These are phyloP conservation scores for Pitangus sulphuratus DNA, from an alignment of 2,797 vertebrate species.

Conservation along the genomic window DNA sequence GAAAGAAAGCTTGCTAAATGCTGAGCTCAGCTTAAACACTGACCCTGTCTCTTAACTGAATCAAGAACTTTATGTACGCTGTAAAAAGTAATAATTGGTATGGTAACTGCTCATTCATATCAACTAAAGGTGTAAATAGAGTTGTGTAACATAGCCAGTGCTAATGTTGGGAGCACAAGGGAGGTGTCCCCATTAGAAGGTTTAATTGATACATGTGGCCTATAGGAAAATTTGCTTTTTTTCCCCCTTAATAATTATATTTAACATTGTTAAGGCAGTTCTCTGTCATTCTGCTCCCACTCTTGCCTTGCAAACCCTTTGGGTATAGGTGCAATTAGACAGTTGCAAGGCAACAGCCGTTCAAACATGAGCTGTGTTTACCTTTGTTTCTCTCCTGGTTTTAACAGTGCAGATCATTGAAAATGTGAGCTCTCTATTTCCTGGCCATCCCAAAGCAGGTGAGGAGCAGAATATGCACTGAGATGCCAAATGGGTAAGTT, in stretches of 20 bases:
- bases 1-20: conserved; percentile 62
- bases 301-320: conserved; percentile 55
- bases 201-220: conserved; percentile 60
- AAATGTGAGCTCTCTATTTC: background rate
- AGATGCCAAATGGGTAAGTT: background rate
- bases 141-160: conserved; percentile 25
- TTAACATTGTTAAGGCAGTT: conserved; percentile 55
- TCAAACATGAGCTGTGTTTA: background rate
- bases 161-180: conserved; percentile 16
- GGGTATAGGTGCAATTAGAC: conserved; percentile 62
- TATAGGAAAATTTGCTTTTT: conserved; percentile 36
- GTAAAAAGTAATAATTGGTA: conserved; percentile 72
- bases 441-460: background rate
- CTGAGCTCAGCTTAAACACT: conserved; percentile 68
- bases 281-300: conserved; percentile 30
- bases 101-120: conserved; percentile 67
- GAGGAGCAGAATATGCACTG: background rate
- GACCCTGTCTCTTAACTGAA: conserved; percentile 64
- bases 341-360: conserved; percentile 8
- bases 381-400: conserved; percentile 13
- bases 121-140: conserved; percentile 67
- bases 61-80: conserved; percentile 57
- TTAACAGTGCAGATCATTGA: background rate
- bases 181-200: conserved; percentile 43
- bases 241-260: conserved; percentile 1